Base-by-base conservation (phyloP, 2,113 vertebrate genomes). In the Pogonocichla stellata region DNA sequence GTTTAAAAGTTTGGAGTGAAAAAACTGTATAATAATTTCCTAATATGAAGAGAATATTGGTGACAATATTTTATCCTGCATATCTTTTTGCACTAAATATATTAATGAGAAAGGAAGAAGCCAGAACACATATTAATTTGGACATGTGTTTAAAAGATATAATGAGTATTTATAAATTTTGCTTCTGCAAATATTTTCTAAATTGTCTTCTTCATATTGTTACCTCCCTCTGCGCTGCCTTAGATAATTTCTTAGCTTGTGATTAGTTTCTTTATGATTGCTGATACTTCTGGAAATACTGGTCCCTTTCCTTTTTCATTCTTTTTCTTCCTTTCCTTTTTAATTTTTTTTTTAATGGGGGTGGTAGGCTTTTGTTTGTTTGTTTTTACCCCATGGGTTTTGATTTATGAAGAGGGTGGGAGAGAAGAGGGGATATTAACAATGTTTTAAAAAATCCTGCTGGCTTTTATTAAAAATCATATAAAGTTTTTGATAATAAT, bases 1-100 rank as follows among this genome's bases (percentile, higher is more conserved):
- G 34, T 95, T 92, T 96, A 90, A 93, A 97, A 96, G 66, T 93
- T 92, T 88, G 58, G 31, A 65, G 45, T 42, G 38, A 65, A 90
- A 80, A 95, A 81, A n/a, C 3, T 4, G 18, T 69, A 25, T 33
- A 88, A 92, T 90, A 91, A 56, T 73, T 96, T 94, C 64, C 51
- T 88, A 70, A 80, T n/a, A 64, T 22, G 28, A 70, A n/a, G 17
- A 82, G 23, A 73, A 60, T 73, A 86, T 71, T 72, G 22, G 75
- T 67, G 15, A 47, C 19, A 93, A 67, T 43, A 80, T 88, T 73
- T 87, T 58, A 22, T 73, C 51, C 26, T 77, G 12, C 3, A 3
- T 31, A 31, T 73, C 26, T 51, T 93, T 82, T 69, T 34, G 22
- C 25, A 61, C 29, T 73, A 50, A 89, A 80, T 77, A 20, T 77